A percentile compares a stretch with the other conserved stretches of the same genome.
Evolutionary conservation across 2,113 vertebrate genomes (phyloP).

Genomic region (Tringa solitaria): DNA sequence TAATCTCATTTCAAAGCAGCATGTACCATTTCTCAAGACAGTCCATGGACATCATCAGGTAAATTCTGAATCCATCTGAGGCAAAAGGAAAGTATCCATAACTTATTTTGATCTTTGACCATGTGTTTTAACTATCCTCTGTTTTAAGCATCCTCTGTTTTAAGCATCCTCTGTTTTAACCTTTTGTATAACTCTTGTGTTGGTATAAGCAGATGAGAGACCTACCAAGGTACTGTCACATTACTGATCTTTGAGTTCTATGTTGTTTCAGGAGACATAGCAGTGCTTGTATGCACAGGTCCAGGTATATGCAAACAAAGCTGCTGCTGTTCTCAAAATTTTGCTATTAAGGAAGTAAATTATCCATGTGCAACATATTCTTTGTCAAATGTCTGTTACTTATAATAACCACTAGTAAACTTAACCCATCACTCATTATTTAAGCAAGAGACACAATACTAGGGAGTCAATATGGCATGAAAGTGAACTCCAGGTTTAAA

Average conservation of each 20-base stretch:
- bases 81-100: not conserved
- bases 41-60: not conserved
- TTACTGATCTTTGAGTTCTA: not conserved
- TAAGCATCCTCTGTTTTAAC: not conserved
- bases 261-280: not conserved
- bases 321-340: not conserved
- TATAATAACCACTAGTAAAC: not conserved
- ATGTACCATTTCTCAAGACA: not conserved
- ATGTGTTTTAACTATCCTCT: not conserved
- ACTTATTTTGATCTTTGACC: not conserved
- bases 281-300: not conserved
- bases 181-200: not conserved
- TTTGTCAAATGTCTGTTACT: not conserved
- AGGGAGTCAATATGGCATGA: not conserved
- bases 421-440: not conserved
- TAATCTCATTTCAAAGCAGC: not conserved
- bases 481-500: slow-evolving; percentile 5
- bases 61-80: not conserved
- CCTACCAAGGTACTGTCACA: not conserved
- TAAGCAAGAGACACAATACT: not conserved
- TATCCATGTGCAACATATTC: not conserved
- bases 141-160: not conserved
- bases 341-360: not conserved
- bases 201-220: not conserved
- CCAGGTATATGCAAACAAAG: not conserved